Evolutionary conservation across 2,797 vertebrate genomes (phyloP), one percentile per base, ranked within the genome.

Genomic region (Cirrhinus molitorella): DNA sequence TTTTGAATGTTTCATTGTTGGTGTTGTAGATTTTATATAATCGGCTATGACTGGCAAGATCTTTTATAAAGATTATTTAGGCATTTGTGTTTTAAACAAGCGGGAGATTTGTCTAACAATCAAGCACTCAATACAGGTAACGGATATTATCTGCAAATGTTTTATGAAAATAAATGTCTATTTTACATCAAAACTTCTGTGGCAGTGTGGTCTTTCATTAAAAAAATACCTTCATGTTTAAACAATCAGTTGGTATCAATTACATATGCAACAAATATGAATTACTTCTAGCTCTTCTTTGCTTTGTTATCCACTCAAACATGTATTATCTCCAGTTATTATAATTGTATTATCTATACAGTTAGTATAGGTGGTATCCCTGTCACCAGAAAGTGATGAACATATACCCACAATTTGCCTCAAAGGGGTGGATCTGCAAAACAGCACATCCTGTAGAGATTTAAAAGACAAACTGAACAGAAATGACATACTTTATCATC

Each of bases 1-100:
- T 61, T 91, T 74, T 66, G 66, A 80, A 55, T 19, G 40, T 10
- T 85, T 76, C 70, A 76, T 31, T 87, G n/a, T 73, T 83, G 70
- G 45, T 65, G 21, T 59, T 73, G 70, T 76, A 45, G 45, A 82
- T 82, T 82, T 74, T 21, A 28, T 66, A 37, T 53, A 28, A 82
- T 65, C 70, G 74, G 53, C 40, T 81, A 47, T 73, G 31, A 40
- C 55, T 51, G 31, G 65, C 45, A 81, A 67, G 67, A 55, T 40
- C 34, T 83, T 83, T 83, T 45, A 57, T 83, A 67, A 75, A 75
- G 61, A 43, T 8, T 55, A 55, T 53, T 25, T 25, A 34, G 16
- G 53, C 47, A 34, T 34, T 16, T 71, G 53, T 43, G 37, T 72
- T 61, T 81, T 37, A 81, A 51, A 73, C 57, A 65, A 73, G 28